Base-by-base conservation (phyloP, 2,888 invertebrate species). In the Odontothrips loti region DNA sequence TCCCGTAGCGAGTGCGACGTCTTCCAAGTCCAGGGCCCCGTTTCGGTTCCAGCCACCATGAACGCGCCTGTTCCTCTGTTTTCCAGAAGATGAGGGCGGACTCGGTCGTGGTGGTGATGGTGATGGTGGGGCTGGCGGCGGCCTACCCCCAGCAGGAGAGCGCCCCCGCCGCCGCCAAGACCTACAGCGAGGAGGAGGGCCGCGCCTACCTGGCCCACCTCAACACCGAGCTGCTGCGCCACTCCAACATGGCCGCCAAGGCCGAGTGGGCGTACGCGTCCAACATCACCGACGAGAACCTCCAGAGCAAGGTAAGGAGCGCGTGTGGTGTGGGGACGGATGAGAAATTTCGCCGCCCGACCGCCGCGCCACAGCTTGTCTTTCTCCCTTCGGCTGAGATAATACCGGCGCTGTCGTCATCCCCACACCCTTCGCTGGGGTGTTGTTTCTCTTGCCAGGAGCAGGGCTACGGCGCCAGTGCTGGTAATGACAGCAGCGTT, bases 201-300 rank as follows among this genome's bases (percentile, higher is more conserved):
- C 9, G 23, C 17, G 90, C 91, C 83, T 91, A 92, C 85, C 89
- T 95, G 83, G 84, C 89, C 81, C 89, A 91, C 82, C 86, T 93
- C 47, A 93, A 94, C 86, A 89, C 88, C 80, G 90, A 91, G 82
- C 87, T 90, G n/a, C 91, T 90, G 0, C 84, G 87, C 80, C 89
- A 91, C 85, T 89, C 89, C 83, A 92, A 93, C 85, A 87, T 89
- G n/a, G 90, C 89, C 8, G 89, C 90, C 0, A 84, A 91, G 4
- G 92, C 93, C 0, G 90, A 91, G 82, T 95, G 95, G 95, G 90
- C 89, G 0, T 95, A 95, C 85, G 92, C 91, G 0, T 92, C 94
- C 0, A 93, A 95, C 86, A 90, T 95, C 78, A 95, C 93, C 0
- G 91, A 93, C 80, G 91, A 90, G 82, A 95, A 93, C 87, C 90